phyloP scores from a whole-genome alignment of 2,113 vertebrate species.

The Coregonus clupeaformis region DNA sequence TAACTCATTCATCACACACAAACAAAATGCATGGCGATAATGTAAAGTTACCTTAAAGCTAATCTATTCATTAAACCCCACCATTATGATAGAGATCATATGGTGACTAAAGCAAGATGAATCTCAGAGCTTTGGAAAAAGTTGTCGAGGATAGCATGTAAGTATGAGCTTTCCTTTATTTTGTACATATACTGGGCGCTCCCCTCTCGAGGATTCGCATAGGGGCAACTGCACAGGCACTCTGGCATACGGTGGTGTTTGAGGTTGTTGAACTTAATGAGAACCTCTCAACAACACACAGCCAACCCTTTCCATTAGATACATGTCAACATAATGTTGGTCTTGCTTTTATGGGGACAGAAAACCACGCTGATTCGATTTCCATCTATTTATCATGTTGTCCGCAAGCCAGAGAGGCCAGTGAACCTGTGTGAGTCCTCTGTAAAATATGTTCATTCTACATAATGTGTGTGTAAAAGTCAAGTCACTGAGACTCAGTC shows the following conservation, averaged over 20 bases:
- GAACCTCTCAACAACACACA: not conserved
- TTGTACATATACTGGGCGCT: constrained; percentile 96
- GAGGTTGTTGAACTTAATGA: not conserved
- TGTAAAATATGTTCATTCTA: constrained; percentile 63
- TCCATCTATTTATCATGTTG: constrained; percentile 3
- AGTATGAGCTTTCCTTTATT: constrained; percentile 99
- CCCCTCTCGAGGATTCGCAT: constrained; percentile 98
- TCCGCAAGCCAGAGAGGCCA: constrained; percentile 39
- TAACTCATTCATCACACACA: constrained; percentile 86
- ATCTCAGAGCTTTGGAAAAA: constrained; percentile 99
- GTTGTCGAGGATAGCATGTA: constrained; percentile 99
- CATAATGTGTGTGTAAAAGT: constrained; percentile 64
- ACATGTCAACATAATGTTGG: too few species aligned
- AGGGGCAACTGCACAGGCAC: constrained; percentile 87
- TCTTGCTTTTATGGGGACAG: not conserved
- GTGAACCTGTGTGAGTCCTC: constrained; percentile 78
- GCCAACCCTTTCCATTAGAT: not conserved
- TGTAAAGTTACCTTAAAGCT: constrained; percentile 99
- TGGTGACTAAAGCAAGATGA: constrained; percentile 99
- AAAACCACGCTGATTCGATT: not conserved
- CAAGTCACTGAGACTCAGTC: constrained; percentile 58
- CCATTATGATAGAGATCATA: constrained; percentile 99
- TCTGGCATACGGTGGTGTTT: not conserved
- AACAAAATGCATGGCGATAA: constrained; percentile 99
- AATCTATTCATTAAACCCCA: constrained; percentile 99